phyloP scores from a whole-genome alignment of 2,797 vertebrate species.

The Thaleichthys pacificus region DNA sequence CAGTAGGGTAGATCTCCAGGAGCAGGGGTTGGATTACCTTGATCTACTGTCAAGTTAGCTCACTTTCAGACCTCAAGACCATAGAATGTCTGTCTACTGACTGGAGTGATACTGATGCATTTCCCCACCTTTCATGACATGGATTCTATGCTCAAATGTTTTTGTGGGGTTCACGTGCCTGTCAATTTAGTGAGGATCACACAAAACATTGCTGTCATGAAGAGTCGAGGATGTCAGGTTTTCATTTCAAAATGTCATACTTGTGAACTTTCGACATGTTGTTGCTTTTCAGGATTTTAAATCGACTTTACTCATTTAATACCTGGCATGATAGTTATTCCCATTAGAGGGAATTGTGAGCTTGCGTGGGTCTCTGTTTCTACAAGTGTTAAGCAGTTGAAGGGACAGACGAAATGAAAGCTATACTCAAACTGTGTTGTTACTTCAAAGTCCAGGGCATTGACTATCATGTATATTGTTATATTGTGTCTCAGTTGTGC shows the following conservation, averaged over 20 bases:
- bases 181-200: background rate
- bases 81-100: constrained; percentile 59
- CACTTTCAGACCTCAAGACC: constrained; percentile 56
- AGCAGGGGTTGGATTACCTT: constrained; percentile 13
- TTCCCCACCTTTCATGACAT: constrained; percentile 23
- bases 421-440: background rate
- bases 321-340: too few species aligned
- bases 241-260: constrained; percentile 47
- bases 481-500: constrained; percentile 49
- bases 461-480: constrained; percentile 41
- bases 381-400: too few species aligned
- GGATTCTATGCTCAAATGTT: constrained; percentile 6
- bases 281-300: constrained; percentile 32
- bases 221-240: constrained; percentile 25
- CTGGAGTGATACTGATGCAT: constrained; percentile 28
- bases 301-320: constrained; percentile 20
- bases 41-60: constrained; percentile 18
- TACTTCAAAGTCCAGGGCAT: background rate
- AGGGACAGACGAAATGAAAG: background rate
- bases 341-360: too few species aligned
- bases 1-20: background rate
- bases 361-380: background rate
- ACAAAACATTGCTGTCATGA: background rate
- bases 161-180: background rate
- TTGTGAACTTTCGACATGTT: constrained; percentile 50